These are phyloP conservation scores for Lophura swinhoii DNA, from an alignment of 2,797 vertebrate species.

Conservation along the genomic window DNA sequence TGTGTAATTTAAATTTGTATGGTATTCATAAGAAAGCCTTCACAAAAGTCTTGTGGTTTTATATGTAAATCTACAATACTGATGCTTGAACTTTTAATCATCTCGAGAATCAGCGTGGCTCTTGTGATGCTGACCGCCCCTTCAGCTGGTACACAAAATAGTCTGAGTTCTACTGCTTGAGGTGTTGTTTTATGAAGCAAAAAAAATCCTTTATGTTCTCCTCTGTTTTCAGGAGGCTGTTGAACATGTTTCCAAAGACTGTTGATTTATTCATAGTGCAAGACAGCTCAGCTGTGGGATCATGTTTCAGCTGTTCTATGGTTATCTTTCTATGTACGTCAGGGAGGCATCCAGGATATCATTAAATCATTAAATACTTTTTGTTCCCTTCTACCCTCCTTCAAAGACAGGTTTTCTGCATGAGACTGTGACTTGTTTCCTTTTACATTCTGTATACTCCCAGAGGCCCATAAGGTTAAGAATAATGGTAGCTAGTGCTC, in stretches of 20 bases:
- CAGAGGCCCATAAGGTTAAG: not conserved
- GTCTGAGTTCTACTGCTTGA: not conserved
- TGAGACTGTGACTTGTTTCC: not conserved
- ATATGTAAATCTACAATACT: not conserved
- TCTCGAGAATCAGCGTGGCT: not conserved
- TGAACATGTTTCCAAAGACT: not conserved
- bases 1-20: not conserved
- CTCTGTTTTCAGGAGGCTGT: not conserved
- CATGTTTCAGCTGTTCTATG: not conserved
- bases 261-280: not conserved
- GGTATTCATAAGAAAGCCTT: not conserved
- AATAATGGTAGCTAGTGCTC: not conserved
- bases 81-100: not conserved
- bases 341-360: not conserved
- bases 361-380: not conserved
- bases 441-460: not conserved
- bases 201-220: not conserved
- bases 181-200: slow-evolving; percentile 10
- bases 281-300: not conserved
- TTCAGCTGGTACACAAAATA: not conserved
- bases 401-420: not conserved
- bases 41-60: not conserved
- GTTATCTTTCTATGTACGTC: not conserved
- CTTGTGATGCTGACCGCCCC: not conserved
- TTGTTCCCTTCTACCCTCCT: not conserved